Conservation (phyloP, 2,113 vertebrate species). For the Gobio gobio region DNA sequence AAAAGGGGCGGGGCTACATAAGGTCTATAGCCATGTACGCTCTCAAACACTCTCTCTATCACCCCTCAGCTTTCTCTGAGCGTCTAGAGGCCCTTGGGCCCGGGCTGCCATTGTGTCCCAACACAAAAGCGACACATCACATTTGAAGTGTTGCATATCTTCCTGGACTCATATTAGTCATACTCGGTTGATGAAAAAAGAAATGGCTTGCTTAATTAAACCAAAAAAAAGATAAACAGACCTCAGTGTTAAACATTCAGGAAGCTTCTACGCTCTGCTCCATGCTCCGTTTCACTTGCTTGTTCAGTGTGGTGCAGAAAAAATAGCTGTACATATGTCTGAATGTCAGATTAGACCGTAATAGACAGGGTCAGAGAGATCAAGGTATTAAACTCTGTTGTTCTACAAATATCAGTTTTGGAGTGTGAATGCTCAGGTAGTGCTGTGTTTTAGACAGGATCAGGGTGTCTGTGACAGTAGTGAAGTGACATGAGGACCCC, state of each 20-base stretch:
- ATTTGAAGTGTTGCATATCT: conserved; percentile 70
- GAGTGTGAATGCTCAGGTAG: conserved; percentile 51
- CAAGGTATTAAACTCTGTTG: conserved; percentile 19
- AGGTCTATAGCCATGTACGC: not conserved
- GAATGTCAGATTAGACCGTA: conserved; percentile 37
- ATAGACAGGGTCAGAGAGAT: conserved; percentile 31
- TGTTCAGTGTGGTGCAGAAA: not conserved
- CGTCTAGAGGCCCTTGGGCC: conserved; percentile 68
- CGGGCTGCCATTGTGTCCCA: conserved; percentile 69
- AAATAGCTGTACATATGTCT: conserved; percentile 7
- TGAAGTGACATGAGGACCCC: conserved; percentile 73
- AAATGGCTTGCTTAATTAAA: conserved; percentile 63
- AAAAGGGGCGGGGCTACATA: too few species aligned
- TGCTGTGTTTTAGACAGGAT: conserved; percentile 65
- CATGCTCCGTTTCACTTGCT: conserved; percentile 10
- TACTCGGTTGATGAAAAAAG: conserved; percentile 69
- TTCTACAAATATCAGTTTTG: conserved; percentile 47
- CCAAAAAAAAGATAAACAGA: conserved; percentile 61
- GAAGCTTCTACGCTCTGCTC: not conserved
- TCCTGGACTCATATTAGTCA: conserved; percentile 74
- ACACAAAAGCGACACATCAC: conserved; percentile 74
- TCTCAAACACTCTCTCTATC: not conserved
- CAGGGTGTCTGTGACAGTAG: conserved; percentile 65
- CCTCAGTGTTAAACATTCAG: conserved; percentile 38
- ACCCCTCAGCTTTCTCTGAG: conserved; percentile 41